phyloP scores from a whole-genome alignment of 2,888 invertebrate genomes.

The Stenodema calcarata region DNA sequence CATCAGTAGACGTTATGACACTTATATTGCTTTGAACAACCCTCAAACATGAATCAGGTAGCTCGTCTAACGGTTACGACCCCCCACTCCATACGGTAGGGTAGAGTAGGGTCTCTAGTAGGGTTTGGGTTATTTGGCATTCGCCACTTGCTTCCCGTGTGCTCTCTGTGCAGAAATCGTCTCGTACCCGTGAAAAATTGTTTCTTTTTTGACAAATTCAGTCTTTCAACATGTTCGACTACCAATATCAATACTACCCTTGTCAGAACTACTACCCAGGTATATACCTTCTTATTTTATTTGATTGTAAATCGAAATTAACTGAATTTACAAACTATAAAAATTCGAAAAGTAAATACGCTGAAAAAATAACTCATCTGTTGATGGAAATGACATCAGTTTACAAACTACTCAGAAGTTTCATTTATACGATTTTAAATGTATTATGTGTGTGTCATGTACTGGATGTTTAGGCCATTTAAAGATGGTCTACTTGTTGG shows the following conservation, averaged over 20 bases:
- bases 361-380: too few species aligned
- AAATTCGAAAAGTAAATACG: too few species aligned
- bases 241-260: neutral
- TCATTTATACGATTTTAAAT: too few species aligned
- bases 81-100: neutral
- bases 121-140: neutral
- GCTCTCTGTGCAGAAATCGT: neutral
- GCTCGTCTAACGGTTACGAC: neutral
- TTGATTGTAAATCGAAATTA: too few species aligned
- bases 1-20: conserved; percentile 6
- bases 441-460: too few species aligned
- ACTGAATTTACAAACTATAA: too few species aligned
- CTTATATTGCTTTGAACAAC: conserved; percentile 1
- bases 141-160: neutral
- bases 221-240: neutral
- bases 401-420: too few species aligned
- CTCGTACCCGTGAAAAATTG: neutral
- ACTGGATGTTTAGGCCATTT: too few species aligned
- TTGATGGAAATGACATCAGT: too few species aligned
- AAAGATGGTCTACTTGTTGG: too few species aligned
- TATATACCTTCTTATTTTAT: neutral
- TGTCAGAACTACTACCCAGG: neutral
- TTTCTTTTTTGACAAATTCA: neutral
- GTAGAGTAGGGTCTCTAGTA: neutral
- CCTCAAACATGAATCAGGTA: neutral